phyloP scores from a whole-genome alignment of 2,797 vertebrate genomes.

The Helicolenus hilgendorfi region DNA sequence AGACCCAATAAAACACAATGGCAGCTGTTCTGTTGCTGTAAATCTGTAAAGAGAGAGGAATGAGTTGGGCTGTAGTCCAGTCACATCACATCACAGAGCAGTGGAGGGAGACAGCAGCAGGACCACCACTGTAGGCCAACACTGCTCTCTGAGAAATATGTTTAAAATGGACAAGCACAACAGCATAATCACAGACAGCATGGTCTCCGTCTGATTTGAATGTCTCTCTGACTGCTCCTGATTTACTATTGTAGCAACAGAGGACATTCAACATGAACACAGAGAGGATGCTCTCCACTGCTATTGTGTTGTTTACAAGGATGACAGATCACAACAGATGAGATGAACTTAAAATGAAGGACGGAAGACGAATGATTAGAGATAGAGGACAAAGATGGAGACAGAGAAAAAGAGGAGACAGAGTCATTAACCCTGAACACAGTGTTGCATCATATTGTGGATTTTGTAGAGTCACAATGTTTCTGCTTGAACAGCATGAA shows the following conservation, averaged over 20 bases:
- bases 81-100: neutral
- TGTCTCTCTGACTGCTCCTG: neutral
- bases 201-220: neutral
- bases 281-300: neutral
- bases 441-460: too few species aligned
- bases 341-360: neutral
- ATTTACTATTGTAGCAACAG: neutral
- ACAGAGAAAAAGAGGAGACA: too few species aligned
- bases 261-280: neutral
- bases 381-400: neutral
- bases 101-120: neutral
- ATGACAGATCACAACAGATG: neutral
- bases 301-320: neutral
- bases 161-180: neutral
- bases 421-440: too few species aligned
- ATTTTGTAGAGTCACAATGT: too few species aligned
- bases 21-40: constrained; percentile 4
- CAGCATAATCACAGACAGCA: neutral
- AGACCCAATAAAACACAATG: constrained; percentile 17
- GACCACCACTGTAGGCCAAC: neutral
- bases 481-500: too few species aligned
- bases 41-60: neutral
- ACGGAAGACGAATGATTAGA: neutral
- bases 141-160: neutral
- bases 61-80: neutral